These are phyloP conservation scores for Myotis myotis DNA, from an alignment of 2,797 vertebrate species.

Conservation along the genomic window DNA sequence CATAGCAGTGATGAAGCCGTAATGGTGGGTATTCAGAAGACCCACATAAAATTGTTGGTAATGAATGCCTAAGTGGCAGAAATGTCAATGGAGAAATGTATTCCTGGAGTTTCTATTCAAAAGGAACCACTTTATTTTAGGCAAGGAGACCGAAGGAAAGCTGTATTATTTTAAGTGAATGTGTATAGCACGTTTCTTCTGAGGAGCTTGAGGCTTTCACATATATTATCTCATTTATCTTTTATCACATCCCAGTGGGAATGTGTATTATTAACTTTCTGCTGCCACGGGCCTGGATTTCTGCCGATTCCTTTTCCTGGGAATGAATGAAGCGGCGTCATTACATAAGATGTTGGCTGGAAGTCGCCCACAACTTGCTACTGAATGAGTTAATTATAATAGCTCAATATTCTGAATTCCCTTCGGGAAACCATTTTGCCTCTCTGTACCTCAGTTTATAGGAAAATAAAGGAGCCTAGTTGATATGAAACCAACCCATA, in stretches of 20 bases:
- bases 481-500: conserved; percentile 45
- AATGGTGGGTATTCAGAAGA: conserved; percentile 40
- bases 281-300: conserved; percentile 50
- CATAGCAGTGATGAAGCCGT: conserved; percentile 43
- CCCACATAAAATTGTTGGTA: conserved; percentile 28
- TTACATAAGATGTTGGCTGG: conserved; percentile 45
- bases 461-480: conserved; percentile 21
- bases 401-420: conserved; percentile 28
- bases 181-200: conserved; percentile 62
- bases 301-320: conserved; percentile 62
- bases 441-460: conserved; percentile 63
- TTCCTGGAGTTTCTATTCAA: conserved; percentile 44
- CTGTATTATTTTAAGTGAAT: conserved; percentile 69
- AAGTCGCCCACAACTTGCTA: conserved; percentile 49
- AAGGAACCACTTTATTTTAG: conserved; percentile 62
- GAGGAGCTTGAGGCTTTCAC: conserved; percentile 62
- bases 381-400: conserved; percentile 52
- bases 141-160: conserved; percentile 47
- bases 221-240: conserved; percentile 75
- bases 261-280: conserved; percentile 73
- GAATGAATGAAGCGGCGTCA: conserved; percentile 39
- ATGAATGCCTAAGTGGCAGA: background rate
- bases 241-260: conserved; percentile 67
- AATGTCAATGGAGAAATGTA: conserved; percentile 9
- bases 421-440: conserved; percentile 52